These are phyloP conservation scores for Leptatherina wallacei DNA, from an alignment of 2,797 vertebrate species.

Conservation along the genomic window DNA sequence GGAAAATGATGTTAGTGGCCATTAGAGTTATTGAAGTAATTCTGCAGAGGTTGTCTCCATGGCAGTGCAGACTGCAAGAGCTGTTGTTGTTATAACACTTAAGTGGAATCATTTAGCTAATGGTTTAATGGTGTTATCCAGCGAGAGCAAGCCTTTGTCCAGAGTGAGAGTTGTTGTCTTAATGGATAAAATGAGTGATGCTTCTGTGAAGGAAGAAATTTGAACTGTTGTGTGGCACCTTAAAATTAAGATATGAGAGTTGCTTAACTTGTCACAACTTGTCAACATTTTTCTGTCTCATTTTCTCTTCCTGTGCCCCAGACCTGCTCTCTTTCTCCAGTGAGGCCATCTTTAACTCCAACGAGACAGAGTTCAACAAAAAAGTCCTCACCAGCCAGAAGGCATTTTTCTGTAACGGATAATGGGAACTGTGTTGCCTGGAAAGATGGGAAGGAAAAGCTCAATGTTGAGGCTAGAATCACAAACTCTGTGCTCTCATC, in stretches of 20 bases:
- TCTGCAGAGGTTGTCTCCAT: constrained; percentile 80
- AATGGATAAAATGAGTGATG: constrained; percentile 62
- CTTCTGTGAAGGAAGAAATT: constrained; percentile 51
- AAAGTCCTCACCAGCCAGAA: constrained; percentile 9
- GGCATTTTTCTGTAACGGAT: constrained; percentile 9
- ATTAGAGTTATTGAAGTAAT: constrained; percentile 86
- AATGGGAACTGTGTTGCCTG: constrained; percentile 15
- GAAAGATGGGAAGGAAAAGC: constrained; percentile 34
- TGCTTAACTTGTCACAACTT: constrained; percentile 18
- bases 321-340: constrained; percentile 38
- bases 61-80: constrained; percentile 60
- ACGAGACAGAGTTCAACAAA: constrained; percentile 27
- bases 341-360: constrained; percentile 36
- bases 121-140: constrained; percentile 74
- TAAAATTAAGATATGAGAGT: constrained; percentile 34
- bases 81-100: constrained; percentile 75
- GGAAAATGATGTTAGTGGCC: constrained; percentile 84
- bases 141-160: constrained; percentile 59
- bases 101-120: constrained; percentile 76
- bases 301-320: constrained; percentile 30
- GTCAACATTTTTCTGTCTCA: constrained; percentile 19
- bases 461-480: constrained; percentile 3
- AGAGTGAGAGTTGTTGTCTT: constrained; percentile 62
- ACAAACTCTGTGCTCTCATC: constrained; percentile 22
- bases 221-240: constrained; percentile 48